Conservation (phyloP, 2,888 invertebrate species). For the Brenthis hecate region DNA sequence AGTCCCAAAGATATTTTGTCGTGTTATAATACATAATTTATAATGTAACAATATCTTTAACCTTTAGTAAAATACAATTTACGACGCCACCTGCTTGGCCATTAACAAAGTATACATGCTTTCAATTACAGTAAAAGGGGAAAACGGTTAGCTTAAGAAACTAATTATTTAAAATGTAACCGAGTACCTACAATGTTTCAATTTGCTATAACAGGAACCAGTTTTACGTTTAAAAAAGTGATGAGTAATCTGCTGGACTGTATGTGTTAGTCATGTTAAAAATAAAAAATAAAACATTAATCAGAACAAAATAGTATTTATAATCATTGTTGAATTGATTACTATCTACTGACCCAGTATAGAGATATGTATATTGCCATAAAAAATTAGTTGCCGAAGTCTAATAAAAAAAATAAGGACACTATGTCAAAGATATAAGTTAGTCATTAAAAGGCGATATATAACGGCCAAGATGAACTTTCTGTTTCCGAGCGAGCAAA, state of each 20-base stretch:
- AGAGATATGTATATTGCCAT: conserved; percentile 2
- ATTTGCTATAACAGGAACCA: not conserved
- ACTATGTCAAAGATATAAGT: conserved; percentile 35
- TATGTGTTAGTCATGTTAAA: not conserved
- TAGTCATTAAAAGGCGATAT: conserved; percentile 31
- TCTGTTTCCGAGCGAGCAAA: conserved; percentile 36
- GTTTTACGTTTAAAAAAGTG: not conserved
- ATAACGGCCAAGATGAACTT: conserved; percentile 37
- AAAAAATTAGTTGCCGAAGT: conserved; percentile 24
- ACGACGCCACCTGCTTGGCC: conserved; percentile 3
- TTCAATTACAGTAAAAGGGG: not conserved
- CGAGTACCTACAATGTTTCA: conserved; percentile 8
- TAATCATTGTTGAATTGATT: not conserved
- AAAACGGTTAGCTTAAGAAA: not conserved
- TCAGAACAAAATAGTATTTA: conserved; percentile 1
- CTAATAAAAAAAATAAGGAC: conserved; percentile 31
- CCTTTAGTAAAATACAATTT: not conserved
- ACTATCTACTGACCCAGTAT: conserved; percentile 1
- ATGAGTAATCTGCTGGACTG: not conserved
- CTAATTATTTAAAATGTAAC: conserved; percentile 11
- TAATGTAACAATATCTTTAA: not conserved
- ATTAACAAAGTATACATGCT: conserved; percentile 3
- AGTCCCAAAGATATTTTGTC: too few relatives aligned
- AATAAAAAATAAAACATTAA: not conserved
- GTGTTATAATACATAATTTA: too few relatives aligned